Evolutionary conservation across 2,888 invertebrate genomes (phyloP).

Genomic region (Hartigia nigra): DNA sequence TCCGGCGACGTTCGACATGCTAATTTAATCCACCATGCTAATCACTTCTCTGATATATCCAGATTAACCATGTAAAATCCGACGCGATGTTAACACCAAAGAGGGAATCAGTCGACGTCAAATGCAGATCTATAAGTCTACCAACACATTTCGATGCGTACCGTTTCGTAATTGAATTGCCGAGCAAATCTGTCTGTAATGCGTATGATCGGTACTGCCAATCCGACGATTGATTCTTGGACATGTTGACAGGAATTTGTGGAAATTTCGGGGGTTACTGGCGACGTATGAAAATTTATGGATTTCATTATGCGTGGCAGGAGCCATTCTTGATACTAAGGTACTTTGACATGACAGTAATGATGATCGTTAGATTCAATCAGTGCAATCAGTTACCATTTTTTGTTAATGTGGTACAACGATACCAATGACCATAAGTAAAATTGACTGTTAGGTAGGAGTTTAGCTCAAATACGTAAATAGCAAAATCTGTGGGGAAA

Average conservation of each 20-base stretch:
- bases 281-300: not conserved
- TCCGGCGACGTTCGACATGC: not conserved
- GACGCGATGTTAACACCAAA: constrained; percentile 48
- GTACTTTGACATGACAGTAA: no score
- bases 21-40: not conserved
- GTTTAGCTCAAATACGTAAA: no score
- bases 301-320: not conserved
- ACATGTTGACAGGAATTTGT: not conserved
- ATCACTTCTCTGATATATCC: not conserved
- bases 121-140: constrained; percentile 59
- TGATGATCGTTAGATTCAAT: no score
- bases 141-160: constrained; percentile 39
- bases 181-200: constrained; percentile 34
- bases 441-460: no score
- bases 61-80: constrained; percentile 47
- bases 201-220: constrained; percentile 26
- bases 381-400: no score
- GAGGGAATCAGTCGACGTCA: constrained; percentile 55
- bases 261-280: not conserved
- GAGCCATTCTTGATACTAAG: no score
- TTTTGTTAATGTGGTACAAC: no score
- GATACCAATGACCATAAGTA: no score
- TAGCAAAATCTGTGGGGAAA: not conserved
- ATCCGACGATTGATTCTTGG: not conserved
- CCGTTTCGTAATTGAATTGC: constrained; percentile 35